Conservation (phyloP, 1,140 invertebrate genomes). For the Trachelipus rathkii region DNA sequence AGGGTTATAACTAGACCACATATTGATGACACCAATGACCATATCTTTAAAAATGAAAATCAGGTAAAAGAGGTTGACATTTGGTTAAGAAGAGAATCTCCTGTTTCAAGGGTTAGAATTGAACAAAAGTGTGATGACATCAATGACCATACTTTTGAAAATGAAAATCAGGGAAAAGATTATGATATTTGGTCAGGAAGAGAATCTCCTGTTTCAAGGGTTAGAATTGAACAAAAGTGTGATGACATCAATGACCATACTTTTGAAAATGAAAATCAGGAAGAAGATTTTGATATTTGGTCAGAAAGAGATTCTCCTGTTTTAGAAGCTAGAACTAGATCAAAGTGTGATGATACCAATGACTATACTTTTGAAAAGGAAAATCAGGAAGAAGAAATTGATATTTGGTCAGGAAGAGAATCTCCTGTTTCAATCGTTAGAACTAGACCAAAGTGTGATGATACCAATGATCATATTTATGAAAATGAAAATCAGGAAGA, state of each 20-base stretch:
- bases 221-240: too few relatives aligned
- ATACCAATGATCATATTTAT: background rate
- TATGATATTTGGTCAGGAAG: slow-evolving; percentile 12
- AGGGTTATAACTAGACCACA: background rate
- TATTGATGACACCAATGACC: background rate
- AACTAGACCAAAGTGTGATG: too few relatives aligned
- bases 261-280: too few relatives aligned
- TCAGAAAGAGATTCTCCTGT: too few relatives aligned
- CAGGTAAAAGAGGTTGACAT: background rate
- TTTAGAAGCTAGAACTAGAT: too few relatives aligned
- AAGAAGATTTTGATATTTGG: too few relatives aligned
- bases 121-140: background rate
- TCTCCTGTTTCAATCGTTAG: background rate
- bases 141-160: background rate
- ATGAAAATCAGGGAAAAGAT: background rate
- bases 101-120: background rate
- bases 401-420: slow-evolving; percentile 5
- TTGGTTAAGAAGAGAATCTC: background rate
- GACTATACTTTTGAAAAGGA: too few relatives aligned
- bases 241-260: too few relatives aligned
- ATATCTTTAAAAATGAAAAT: background rate
- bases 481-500: background rate
- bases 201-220: too few relatives aligned
- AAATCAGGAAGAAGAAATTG: background rate
- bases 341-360: too few relatives aligned